A percentile compares a stretch with the other conserved stretches of the same genome.
Conservation (phyloP, 2,888 invertebrate species). For the Adelphocoris suturalis region DNA sequence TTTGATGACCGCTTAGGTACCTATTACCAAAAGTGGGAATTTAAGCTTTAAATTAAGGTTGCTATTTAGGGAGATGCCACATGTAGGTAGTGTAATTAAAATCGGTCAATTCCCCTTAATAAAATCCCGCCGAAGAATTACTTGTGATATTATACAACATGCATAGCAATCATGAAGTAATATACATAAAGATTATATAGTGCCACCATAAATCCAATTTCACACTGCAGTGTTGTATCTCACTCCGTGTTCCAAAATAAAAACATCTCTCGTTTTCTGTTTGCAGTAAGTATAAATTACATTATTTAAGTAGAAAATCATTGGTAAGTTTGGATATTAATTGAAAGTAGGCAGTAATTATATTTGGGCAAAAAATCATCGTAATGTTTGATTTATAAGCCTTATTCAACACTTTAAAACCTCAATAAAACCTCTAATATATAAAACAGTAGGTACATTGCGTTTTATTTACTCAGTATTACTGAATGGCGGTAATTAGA, state of each 20-base stretch:
- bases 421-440: not conserved
- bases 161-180: not conserved
- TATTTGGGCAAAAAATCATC: not conserved
- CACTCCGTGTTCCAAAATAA: not conserved
- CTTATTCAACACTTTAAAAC: not conserved
- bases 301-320: not conserved
- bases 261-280: not conserved
- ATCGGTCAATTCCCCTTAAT: no score
- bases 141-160: not conserved
- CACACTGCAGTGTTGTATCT: not conserved
- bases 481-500: not conserved
- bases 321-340: constrained; percentile 23
- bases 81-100: no score
- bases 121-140: no score
- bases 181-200: constrained; percentile 17
- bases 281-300: not conserved
- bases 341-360: not conserved
- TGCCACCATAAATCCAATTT: constrained; percentile 1
- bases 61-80: no score
- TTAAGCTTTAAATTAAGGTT: no score
- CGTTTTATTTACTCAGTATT: not conserved
- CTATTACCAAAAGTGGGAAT: no score
- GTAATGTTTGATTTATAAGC: not conserved
- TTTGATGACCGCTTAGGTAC: no score
- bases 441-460: not conserved